Evolutionary conservation across 92 coral and sea anemone genomes (phyloP).

Genomic region (Phenganax stokvisi): DNA sequence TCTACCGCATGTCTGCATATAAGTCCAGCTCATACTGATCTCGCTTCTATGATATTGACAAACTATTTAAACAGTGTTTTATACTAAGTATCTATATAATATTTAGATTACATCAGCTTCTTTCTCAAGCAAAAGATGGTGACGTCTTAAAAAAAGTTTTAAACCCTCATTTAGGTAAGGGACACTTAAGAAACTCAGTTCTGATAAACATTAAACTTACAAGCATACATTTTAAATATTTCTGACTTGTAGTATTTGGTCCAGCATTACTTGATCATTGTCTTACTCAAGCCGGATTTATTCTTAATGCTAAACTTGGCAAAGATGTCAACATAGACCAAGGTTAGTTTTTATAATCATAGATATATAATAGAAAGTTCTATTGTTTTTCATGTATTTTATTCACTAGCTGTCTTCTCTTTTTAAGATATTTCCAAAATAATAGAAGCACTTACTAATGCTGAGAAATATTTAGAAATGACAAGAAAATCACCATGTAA

Average conservation of each 20-base stretch:
- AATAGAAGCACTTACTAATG: conserved; percentile 70
- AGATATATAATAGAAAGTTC: background rate
- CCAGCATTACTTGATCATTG: conserved; percentile 84
- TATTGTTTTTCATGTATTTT: background rate
- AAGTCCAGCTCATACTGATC: too few species aligned
- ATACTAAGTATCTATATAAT: background rate
- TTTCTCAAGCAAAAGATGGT: conserved; percentile 58
- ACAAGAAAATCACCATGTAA: conserved; percentile 61
- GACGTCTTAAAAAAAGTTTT: conserved; percentile 75
- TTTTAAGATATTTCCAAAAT: conserved; percentile 63
- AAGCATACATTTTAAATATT: background rate
- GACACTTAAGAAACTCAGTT: background rate
- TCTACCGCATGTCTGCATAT: background rate
- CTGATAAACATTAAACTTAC: background rate
- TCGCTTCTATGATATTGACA: too few species aligned
- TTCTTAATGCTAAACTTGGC: conserved; percentile 62
- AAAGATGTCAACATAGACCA: conserved; percentile 51
- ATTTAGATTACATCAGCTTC: conserved; percentile 62
- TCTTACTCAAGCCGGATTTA: conserved; percentile 65
- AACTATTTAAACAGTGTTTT: background rate
- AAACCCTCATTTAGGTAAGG: conserved; percentile 85
- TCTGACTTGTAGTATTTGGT: conserved; percentile 67
- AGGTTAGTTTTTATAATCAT: conserved; percentile 42
- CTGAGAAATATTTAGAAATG: conserved; percentile 63
- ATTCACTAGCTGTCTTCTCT: background rate